Percentiles rank a stretch among this genome's conserved stretches.
These are phyloP conservation scores for Leucophenga maculata DNA, from an alignment of 2,888 invertebrate genomes.

Conservation along the genomic window DNA sequence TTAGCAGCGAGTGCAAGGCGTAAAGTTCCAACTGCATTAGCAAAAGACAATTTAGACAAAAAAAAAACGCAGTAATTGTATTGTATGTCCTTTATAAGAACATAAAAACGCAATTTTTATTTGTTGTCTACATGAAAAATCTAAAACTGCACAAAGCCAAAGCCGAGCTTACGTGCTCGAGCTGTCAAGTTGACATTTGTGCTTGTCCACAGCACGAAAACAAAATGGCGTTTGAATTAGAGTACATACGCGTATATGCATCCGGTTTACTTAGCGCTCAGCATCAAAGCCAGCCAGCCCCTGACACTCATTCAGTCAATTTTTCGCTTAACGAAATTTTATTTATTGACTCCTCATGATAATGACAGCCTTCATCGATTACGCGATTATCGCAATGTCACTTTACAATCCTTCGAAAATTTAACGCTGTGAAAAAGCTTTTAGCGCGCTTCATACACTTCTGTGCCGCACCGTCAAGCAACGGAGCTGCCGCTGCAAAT, in stretches of 20 bases:
- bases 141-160: too few species aligned
- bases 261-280: too few species aligned
- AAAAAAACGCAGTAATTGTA: too few species aligned
- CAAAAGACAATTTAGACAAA: too few species aligned
- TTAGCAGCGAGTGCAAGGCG: constrained; percentile 33
- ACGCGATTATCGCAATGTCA: constrained; percentile 64
- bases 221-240: too few species aligned
- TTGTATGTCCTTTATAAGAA: too few species aligned
- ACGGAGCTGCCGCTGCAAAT: neutral
- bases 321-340: constrained; percentile 22
- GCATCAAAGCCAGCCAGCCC: too few species aligned
- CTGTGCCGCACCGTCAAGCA: neutral
- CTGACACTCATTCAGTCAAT: too few species aligned
- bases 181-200: constrained; percentile 17
- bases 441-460: constrained; percentile 46
- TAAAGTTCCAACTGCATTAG: constrained; percentile 17
- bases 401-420: constrained; percentile 55
- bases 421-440: constrained; percentile 55
- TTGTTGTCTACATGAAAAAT: neutral
- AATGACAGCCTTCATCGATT: constrained; percentile 66
- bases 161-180: neutral
- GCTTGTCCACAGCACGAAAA: neutral
- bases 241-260: too few species aligned
- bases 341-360: constrained; percentile 63
- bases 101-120: constrained; percentile 6